These are phyloP conservation scores for Meiosimyza decipiens DNA, from an alignment of 2,888 invertebrate species.

Conservation along the genomic window DNA sequence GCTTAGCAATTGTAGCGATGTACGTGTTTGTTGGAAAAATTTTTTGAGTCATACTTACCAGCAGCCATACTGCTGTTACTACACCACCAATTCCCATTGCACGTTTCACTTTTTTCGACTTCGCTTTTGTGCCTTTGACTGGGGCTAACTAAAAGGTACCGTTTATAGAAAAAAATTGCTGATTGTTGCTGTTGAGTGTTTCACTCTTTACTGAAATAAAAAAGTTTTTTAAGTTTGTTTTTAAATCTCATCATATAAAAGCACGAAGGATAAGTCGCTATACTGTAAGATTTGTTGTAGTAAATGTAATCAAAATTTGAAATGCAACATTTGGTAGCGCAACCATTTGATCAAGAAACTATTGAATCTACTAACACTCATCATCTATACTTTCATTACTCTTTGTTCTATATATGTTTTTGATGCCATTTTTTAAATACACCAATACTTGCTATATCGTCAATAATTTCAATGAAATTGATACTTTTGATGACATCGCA, in stretches of 20 bases:
- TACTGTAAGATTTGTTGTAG: too few relatives aligned
- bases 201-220: constrained; percentile 16
- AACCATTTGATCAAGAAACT: too few relatives aligned
- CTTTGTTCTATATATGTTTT: too few relatives aligned
- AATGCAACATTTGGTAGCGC: too few relatives aligned
- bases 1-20: background rate
- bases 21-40: background rate
- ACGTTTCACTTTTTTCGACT: constrained; percentile 10
- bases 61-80: constrained; percentile 39
- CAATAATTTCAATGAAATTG: too few relatives aligned
- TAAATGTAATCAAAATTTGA: too few relatives aligned
- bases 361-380: too few relatives aligned
- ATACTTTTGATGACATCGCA: too few relatives aligned
- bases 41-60: constrained; percentile 41
- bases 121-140: background rate
- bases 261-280: background rate
- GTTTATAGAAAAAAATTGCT: constrained; percentile 19
- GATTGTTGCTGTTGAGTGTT: constrained; percentile 15
- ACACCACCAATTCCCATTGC: constrained; percentile 41
- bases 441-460: too few relatives aligned
- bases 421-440: too few relatives aligned
- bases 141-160: background rate
- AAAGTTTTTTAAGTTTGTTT: background rate
- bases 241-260: background rate
- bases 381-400: too few relatives aligned